Evolutionary conservation across 2,888 invertebrate genomes (phyloP), one percentile per base, ranked within the genome.

Genomic region (Strigamia transsilvanica): DNA sequence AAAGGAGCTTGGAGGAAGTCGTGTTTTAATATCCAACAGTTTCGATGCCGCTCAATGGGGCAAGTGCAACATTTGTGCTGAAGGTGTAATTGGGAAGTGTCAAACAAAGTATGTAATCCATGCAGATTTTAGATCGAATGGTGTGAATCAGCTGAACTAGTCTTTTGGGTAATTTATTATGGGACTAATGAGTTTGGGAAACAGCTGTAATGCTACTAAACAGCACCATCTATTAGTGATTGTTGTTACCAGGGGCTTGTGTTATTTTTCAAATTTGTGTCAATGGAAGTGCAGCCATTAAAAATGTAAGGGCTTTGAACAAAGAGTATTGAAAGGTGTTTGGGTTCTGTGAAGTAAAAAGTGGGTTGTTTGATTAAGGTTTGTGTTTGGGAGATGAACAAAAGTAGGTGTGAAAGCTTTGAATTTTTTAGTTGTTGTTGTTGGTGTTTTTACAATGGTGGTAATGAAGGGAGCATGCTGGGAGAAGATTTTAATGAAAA

Each of bases 81-180:
- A 66, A 66, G 61, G 21, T 21, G 21, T n/a, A 21, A 38, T 38
- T 4, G 6, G 2, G 38, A 38, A 38, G 38, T 38, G 38, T 38
- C 38, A 38, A 27, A 42, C 42, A 42, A 46, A 46, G 46, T n/a
- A 15, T n/a, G n/a, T 46, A 5, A 0, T n/a, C 3, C 5, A 46
- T n/a, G 46, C 46, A 13, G 46, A 46, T 46, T 46, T 66, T 5
- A 66, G 61, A 66, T 66, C 23, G 23, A 66, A 23, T 66, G 21
- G 61, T 12, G 61, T n/a, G 61, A 66, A 66, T 66, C 61, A 66
- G 21, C 21, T 66, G 21, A 66, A 66, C 21, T 66, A 12, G 61
- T 66, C 61, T 9, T 66, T 23, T n/a, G 61, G 61, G 61, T 66
- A 66, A 66, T 66, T 66, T 66, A 66, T 66, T 66, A 66, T n/a